Percentiles rank a stretch among this genome's conserved stretches.
phyloP scores from a whole-genome alignment of 2,113 vertebrate species.

The Trogon melanurus region DNA sequence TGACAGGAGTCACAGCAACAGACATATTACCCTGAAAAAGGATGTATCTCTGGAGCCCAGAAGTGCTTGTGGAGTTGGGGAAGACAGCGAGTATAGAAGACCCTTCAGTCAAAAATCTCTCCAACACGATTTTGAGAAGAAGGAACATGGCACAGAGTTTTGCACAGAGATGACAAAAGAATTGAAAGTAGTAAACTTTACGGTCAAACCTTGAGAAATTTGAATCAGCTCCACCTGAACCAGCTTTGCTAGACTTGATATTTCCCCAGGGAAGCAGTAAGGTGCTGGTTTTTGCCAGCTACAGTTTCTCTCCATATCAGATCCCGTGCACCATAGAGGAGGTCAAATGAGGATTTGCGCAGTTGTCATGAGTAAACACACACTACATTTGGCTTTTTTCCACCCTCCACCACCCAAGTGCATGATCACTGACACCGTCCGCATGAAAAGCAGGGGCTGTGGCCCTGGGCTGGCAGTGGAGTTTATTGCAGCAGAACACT shows the following conservation, averaged over 20 bases:
- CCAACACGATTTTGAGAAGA: not conserved
- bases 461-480: rapidly evolving
- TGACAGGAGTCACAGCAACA: not conserved
- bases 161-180: not conserved
- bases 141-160: not conserved
- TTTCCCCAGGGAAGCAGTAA: not conserved
- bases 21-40: not conserved
- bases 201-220: not conserved
- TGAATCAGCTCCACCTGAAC: not conserved
- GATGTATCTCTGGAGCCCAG: not conserved
- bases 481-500: rapidly evolving
- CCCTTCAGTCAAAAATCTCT: not conserved
- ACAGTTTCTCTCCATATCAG: not conserved
- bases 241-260: not conserved
- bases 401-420: rapidly evolving
- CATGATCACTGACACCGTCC: rapidly evolving
- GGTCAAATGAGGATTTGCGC: not conserved
- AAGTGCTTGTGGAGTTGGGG: not conserved
- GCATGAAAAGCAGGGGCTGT: not conserved
- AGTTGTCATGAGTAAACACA: not conserved
- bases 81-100: not conserved
- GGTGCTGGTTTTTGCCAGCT: not conserved
- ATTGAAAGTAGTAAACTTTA: not conserved
- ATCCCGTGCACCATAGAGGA: rapidly evolving
- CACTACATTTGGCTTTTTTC: not conserved